These are phyloP conservation scores for Pangasius krempfi DNA, from an alignment of 2,797 vertebrate species.

Conservation along the genomic window DNA sequence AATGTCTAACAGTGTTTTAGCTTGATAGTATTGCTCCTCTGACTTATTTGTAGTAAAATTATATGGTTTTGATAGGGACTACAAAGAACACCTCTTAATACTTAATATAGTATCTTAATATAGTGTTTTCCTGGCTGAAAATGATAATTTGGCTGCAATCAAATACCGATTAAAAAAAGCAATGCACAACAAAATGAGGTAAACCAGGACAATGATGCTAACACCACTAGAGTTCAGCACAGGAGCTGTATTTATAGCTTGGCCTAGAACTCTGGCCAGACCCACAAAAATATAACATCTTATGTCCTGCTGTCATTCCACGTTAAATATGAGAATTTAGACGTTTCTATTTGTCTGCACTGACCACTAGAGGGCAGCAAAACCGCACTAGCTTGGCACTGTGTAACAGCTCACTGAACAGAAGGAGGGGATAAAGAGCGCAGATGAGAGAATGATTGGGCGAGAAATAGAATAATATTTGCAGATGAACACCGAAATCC, in stretches of 20 bases:
- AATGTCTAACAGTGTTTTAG: too few relatives aligned
- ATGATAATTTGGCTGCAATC: too few relatives aligned
- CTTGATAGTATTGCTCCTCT: too few relatives aligned
- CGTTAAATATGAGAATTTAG: not conserved
- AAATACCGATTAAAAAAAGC: too few relatives aligned
- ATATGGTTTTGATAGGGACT: too few relatives aligned
- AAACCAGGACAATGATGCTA: too few relatives aligned
- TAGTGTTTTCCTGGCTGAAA: too few relatives aligned
- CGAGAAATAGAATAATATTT: not conserved
- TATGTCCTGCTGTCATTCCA: not conserved
- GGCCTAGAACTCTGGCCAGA: not conserved
- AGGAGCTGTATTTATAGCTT: not conserved
- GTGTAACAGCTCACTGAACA: not conserved
- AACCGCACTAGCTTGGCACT: not conserved
- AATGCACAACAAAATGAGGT: too few relatives aligned
- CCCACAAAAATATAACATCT: not conserved
- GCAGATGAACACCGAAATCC: not conserved
- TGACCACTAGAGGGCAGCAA: slow-evolving; percentile 42
- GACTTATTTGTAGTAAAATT: too few relatives aligned
- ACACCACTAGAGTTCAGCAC: too few relatives aligned
- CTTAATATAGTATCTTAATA: too few relatives aligned
- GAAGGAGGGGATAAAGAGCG: not conserved
- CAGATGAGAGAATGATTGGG: not conserved
- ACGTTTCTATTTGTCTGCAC: not conserved
- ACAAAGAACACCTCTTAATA: too few relatives aligned